A percentile compares a stretch with the other conserved stretches of the same genome.
These are phyloP conservation scores for Gobio occitaniae DNA, from an alignment of 2,797 vertebrate species.

Conservation along the genomic window DNA sequence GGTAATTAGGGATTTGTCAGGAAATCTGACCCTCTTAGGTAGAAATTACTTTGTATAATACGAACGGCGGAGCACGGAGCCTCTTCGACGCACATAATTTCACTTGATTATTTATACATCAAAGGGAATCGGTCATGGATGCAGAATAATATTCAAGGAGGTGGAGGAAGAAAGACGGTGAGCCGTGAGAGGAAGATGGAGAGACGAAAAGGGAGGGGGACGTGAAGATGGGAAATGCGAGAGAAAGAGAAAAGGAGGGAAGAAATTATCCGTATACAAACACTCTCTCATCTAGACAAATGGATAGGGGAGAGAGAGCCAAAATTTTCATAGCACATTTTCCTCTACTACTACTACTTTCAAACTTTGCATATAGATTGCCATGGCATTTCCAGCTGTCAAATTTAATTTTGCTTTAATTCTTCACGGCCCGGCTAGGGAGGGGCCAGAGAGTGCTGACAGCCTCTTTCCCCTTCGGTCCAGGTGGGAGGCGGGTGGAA, in stretches of 20 bases:
- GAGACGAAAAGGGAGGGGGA: slow-evolving; percentile 34
- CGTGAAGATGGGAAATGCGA: slow-evolving; percentile 5
- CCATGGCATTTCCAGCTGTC: slow-evolving; percentile 96
- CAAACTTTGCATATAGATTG: slow-evolving; percentile 99
- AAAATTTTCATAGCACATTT: slow-evolving; percentile 90
- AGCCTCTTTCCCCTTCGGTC: slow-evolving; percentile 90
- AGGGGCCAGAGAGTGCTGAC: slow-evolving; percentile 86
- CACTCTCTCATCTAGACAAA: slow-evolving; percentile 82
- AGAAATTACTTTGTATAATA: slow-evolving; percentile 98
- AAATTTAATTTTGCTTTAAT: slow-evolving; percentile 99
- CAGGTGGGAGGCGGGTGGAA: slow-evolving; percentile 80
- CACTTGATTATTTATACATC: slow-evolving; percentile 99
- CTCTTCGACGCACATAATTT: slow-evolving; percentile 92
- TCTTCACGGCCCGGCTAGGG: slow-evolving; percentile 91
- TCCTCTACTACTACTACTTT: slow-evolving; percentile 47
- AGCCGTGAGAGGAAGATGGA: slow-evolving; percentile 24
- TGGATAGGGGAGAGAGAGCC: slow-evolving; percentile 80
- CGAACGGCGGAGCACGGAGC: slow-evolving; percentile 85
- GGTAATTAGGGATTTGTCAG: slow-evolving; percentile 99
- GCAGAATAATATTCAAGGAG: slow-evolving; percentile 88
- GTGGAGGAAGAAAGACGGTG: slow-evolving; percentile 62
- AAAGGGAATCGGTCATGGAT: slow-evolving; percentile 90
- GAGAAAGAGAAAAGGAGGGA: slow-evolving; percentile 30
- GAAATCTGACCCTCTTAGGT: slow-evolving; percentile 99
- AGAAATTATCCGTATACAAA: slow-evolving; percentile 73